phyloP scores from a whole-genome alignment of 1,140 invertebrate genomes.

The Camponotus pennsylvanicus region DNA sequence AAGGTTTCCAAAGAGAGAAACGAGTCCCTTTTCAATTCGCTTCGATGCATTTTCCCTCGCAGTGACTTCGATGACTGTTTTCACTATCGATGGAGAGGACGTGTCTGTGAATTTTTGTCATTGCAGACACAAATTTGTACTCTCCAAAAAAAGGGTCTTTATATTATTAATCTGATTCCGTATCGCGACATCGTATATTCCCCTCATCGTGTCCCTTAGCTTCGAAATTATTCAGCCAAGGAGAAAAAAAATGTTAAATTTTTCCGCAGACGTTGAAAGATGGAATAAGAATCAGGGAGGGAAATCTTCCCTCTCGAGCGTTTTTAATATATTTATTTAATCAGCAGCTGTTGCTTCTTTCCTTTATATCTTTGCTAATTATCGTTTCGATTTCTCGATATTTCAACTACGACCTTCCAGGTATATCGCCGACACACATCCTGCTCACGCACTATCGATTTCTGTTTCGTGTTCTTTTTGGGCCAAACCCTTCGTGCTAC shows the following conservation, averaged over 20 bases:
- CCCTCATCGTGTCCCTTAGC: background rate
- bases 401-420: background rate
- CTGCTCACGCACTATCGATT: constrained; percentile 64
- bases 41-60: background rate
- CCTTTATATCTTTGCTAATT: background rate
- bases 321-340: background rate
- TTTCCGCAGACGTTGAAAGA: background rate
- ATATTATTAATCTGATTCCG: constrained; percentile 33
- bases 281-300: background rate
- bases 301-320: background rate
- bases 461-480: constrained; percentile 29
- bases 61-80: background rate
- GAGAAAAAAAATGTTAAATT: constrained; percentile 25
- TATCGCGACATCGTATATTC: constrained; percentile 10
- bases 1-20: background rate
- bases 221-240: background rate
- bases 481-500: background rate
- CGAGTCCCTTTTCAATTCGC: background rate
- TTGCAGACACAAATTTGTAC: background rate
- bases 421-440: constrained; percentile 46
- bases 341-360: no score
- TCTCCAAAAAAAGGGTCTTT: constrained; percentile 8
- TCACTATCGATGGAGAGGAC: background rate
- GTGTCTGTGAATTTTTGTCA: background rate
- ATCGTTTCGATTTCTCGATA: background rate